Conservation (phyloP, 2,888 invertebrate genomes). For the Formica aserva region DNA sequence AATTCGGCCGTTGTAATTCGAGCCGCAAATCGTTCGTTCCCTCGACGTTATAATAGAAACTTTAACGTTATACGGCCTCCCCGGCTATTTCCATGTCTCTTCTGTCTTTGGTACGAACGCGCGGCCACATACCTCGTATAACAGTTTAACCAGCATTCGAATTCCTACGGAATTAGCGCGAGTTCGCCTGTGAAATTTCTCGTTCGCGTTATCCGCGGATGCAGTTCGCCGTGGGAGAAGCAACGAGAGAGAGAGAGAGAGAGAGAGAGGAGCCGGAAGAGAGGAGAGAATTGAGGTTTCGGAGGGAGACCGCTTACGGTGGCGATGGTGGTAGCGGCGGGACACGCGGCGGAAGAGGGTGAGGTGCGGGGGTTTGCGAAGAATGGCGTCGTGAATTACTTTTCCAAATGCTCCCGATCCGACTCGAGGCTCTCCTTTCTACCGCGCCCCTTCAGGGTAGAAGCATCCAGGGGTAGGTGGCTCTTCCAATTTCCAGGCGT, state of each 20-base stretch:
- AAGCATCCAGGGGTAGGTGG: conserved; percentile 72
- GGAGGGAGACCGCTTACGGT: conserved; percentile 55
- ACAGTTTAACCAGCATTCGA: conserved; percentile 65
- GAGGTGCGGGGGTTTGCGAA: conserved; percentile 52
- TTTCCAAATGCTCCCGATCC: conserved; percentile 75
- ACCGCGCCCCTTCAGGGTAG: conserved; percentile 60
- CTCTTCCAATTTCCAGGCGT: conserved; percentile 82
- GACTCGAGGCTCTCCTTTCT: conserved; percentile 55
- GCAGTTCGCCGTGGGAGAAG: conserved; percentile 48
- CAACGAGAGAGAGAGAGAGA: background rate
- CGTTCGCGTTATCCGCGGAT: conserved; percentile 66
- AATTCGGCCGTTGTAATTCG: conserved; percentile 48
- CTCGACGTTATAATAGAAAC: conserved; percentile 60
- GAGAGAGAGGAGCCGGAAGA: background rate
- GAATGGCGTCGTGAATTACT: conserved; percentile 80
- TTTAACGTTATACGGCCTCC: conserved; percentile 54
- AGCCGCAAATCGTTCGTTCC: conserved; percentile 53
- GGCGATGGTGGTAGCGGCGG: conserved; percentile 18
- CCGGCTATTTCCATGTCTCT: conserved; percentile 32
- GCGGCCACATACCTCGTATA: conserved; percentile 52
- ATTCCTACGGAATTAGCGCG: conserved; percentile 67
- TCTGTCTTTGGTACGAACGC: conserved; percentile 29
- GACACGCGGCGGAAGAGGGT: conserved; percentile 48
- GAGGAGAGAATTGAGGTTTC: conserved; percentile 41
- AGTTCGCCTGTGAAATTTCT: conserved; percentile 70